phyloP scores from a whole-genome alignment of 2,113 vertebrate species.

The Ifrita kowaldi region DNA sequence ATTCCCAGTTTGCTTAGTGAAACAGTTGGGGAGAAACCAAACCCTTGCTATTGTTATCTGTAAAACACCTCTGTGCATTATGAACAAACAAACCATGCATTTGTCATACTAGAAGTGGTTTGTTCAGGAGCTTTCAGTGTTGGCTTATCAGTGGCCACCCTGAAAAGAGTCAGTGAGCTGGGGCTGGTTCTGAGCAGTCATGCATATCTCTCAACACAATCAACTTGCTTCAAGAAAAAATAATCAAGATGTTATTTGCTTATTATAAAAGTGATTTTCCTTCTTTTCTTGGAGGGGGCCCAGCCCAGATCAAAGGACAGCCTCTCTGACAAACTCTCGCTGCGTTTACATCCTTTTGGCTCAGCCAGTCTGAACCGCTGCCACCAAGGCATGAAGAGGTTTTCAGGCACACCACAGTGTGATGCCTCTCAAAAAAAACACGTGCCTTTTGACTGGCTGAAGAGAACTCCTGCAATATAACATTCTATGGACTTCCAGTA shows the following conservation, averaged over 20 bases:
- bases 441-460: not conserved
- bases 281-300: not conserved
- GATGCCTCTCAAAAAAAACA: not conserved
- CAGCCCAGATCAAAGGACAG: not conserved
- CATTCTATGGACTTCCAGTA: accelerated
- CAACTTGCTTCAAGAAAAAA: not conserved
- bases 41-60: not conserved
- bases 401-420: not conserved
- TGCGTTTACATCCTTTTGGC: not conserved
- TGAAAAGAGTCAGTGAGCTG: not conserved
- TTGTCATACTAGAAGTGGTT: not conserved
- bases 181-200: not conserved
- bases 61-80: not conserved
- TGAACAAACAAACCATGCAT: not conserved
- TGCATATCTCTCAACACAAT: not conserved
- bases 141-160: slow-evolving; percentile 3
- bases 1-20: not conserved
- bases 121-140: not conserved
- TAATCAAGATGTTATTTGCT: not conserved
- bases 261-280: not conserved
- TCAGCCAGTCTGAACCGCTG: not conserved
- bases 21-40: not conserved
- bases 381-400: not conserved
- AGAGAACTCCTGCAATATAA: not conserved
- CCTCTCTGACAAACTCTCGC: not conserved